Conservation (phyloP, 2,113 vertebrate species). For the Percina caprodes region DNA sequence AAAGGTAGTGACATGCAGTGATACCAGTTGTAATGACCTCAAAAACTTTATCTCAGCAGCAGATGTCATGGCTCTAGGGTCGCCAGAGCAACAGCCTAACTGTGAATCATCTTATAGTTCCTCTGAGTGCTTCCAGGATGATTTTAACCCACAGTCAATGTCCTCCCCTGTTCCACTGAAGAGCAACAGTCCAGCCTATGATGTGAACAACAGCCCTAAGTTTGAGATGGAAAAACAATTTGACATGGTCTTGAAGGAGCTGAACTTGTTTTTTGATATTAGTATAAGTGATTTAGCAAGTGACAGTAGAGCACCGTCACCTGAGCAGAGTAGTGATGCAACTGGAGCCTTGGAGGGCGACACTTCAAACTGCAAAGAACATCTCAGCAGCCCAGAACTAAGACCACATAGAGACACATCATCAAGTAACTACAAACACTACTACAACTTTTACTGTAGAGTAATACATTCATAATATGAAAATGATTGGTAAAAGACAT, state of each 20-base stretch:
- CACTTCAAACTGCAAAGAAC: constrained; percentile 13
- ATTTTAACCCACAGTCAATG: constrained; percentile 14
- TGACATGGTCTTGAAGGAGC: constrained; percentile 88
- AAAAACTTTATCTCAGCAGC: constrained; percentile 26
- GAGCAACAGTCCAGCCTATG: constrained; percentile 37
- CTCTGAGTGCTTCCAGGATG: constrained; percentile 1
- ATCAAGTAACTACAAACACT: constrained; percentile 52
- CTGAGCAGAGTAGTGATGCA: constrained; percentile 12
- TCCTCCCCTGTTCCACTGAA: constrained; percentile 8
- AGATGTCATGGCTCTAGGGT: constrained; percentile 13
- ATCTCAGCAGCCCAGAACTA: constrained; percentile 28
- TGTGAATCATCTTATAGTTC: constrained; percentile 13
- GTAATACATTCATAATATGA: not conserved
- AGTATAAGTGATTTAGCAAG: constrained; percentile 55
- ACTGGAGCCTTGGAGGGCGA: not conserved
- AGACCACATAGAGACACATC: constrained; percentile 14
- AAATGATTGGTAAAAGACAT: not conserved
- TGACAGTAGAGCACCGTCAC: not conserved
- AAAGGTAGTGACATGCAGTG: constrained; percentile 25
- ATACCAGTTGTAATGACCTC: constrained; percentile 36
- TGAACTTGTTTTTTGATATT: constrained; percentile 87
- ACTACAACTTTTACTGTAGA: not conserved
- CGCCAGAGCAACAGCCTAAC: constrained; percentile 25
- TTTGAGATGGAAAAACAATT: constrained; percentile 88
- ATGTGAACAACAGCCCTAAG: constrained; percentile 61